Evolutionary conservation across 1,140 invertebrate species (phyloP), one percentile per base, ranked within the genome.

Genomic region (Aethina tumida): DNA sequence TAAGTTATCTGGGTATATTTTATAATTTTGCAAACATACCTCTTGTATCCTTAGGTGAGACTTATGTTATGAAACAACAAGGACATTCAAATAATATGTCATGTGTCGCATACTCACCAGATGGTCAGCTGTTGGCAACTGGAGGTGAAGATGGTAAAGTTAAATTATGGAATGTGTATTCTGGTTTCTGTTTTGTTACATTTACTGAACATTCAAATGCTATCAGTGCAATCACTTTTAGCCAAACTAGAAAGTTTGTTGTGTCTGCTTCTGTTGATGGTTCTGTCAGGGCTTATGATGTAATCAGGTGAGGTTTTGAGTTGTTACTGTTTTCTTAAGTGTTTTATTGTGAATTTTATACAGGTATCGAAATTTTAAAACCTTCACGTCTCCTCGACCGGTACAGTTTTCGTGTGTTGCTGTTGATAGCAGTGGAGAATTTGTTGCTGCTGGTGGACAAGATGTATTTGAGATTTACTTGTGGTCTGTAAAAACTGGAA

Each of bases 21-120:
- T 13, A 38, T 4, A 30, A 30, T 5, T 31, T 14, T 38, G 5
- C 30, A 4, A 3, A n/a, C 16, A 17, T 12, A 16, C 10, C 13
- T 31, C 21, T 25, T 28, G 4, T 13, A 19, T 39, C 41, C 41
- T 49, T 47, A 73, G 72, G 71, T 62, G 91, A 98, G 68, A 90
- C 89, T n/a, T 97, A 95, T 53, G 81, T 95, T 0, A 78, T 99
- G 73, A 98, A 98, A 58, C 93, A 98, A 54, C 93, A 97, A 65
- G 90, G 90, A 0, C 95, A 98, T 55, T 79, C 80, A 29, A 81
- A 84, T 54, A 83, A 84, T 54, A 93, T 95, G 79, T 81, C 76
- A 7, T 85, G 81, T 56, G 65, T 97, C 5, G 70, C 78, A 0
- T 98, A 97, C 63, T 97, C 91, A 0, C 78, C 83, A 0, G 92